Conservation (phyloP, 1,140 invertebrate species). For the Trichogramma pretiosum region DNA sequence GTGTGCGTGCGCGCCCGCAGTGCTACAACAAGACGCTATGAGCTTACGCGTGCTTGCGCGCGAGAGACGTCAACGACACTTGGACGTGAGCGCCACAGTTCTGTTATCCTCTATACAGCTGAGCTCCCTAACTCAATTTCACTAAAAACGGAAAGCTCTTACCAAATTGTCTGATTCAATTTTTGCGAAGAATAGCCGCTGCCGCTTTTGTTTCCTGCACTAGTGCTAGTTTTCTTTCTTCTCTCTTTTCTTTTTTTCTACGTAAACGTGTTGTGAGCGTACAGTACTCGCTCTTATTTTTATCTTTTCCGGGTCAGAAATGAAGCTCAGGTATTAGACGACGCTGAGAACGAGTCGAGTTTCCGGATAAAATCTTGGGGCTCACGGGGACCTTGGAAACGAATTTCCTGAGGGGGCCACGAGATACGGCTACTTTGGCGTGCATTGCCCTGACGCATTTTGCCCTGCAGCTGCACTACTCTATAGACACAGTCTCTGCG, state of each 20-base stretch:
- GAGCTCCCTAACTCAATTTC: constrained; percentile 10
- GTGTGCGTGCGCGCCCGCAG: no score
- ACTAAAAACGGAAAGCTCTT: constrained; percentile 14
- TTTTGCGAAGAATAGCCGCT: constrained; percentile 9
- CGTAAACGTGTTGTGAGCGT: background rate
- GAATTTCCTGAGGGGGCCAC: background rate
- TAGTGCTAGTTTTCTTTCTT: background rate
- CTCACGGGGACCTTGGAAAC: background rate
- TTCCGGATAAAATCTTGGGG: constrained; percentile 5
- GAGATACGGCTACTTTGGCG: no score
- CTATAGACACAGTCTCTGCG: no score
- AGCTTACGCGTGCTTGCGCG: no score
- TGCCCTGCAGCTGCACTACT: no score
- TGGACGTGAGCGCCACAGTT: no score
- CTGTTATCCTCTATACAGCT: no score
- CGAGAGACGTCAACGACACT: constrained; percentile 10
- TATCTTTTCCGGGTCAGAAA: constrained; percentile 7
- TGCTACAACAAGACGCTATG: no score
- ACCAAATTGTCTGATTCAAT: constrained; percentile 17
- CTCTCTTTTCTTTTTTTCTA: background rate
- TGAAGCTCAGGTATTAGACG: no score
- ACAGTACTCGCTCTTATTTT: no score
- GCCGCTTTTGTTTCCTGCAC: constrained; percentile 8
- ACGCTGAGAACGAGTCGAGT: no score
- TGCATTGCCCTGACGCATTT: no score